phyloP scores from a whole-genome alignment of 2,888 invertebrate species.

The Drosophila histrio region DNA sequence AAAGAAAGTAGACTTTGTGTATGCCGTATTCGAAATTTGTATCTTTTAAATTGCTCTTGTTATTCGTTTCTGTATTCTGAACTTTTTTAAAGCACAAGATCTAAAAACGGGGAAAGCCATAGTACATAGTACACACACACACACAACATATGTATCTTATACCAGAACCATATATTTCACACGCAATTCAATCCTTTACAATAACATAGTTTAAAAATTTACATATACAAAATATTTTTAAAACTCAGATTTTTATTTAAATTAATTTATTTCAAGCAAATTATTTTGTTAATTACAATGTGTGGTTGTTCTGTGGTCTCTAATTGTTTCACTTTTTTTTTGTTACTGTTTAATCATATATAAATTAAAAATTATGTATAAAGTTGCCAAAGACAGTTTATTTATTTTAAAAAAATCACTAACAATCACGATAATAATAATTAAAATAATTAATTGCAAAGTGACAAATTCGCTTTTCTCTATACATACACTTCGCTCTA shows the following conservation, averaged over 20 bases:
- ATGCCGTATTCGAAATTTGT: too few species aligned
- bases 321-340: slow-evolving; percentile 44
- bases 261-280: slow-evolving; percentile 75
- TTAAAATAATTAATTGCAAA: slow-evolving; percentile 53
- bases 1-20: too few species aligned
- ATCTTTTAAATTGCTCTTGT: too few species aligned
- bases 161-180: too few species aligned
- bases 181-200: too few species aligned
- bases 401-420: slow-evolving; percentile 39
- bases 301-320: slow-evolving; percentile 47
- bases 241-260: slow-evolving; percentile 73
- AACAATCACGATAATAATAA: slow-evolving; percentile 40
- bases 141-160: too few species aligned
- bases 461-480: slow-evolving; percentile 15
- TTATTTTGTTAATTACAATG: slow-evolving; percentile 71
- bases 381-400: slow-evolving; percentile 56
- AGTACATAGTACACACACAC: too few species aligned
- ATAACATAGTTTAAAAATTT: not conserved
- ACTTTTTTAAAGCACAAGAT: too few species aligned
- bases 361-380: slow-evolving; percentile 45
- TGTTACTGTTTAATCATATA: slow-evolving; percentile 37
- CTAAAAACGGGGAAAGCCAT: too few species aligned
- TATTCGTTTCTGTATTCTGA: too few species aligned
- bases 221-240: slow-evolving; percentile 21
- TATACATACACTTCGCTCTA: slow-evolving; percentile 51